Evolutionary conservation across 2,113 vertebrate species (phyloP), one percentile per base, ranked within the genome.

Genomic region (Phasianus colchicus): DNA sequence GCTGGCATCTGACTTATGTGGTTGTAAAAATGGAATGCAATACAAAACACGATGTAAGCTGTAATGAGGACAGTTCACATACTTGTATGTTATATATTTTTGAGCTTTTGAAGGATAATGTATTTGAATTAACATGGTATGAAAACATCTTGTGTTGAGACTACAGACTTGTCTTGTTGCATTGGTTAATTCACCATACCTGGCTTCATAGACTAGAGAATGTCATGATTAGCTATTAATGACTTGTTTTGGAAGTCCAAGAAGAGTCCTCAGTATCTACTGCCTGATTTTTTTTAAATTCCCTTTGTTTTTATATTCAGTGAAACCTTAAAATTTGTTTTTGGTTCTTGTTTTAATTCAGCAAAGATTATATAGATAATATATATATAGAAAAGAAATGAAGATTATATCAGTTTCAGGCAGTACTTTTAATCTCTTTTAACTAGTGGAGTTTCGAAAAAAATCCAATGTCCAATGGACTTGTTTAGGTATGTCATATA

Each of bases 11-110:
- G 88, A 38, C 34, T 81, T 90, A 73, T 45, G 86, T 82, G 13
- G 22, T 91, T 81, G 71, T 91, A 92, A 75, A 96, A 94, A 36
- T 85, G 16, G 36, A 22, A 24, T 70, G n/a, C 9, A 76, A 61
- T 67, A 48, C 36, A 40, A 63, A 63, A 17, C 4, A n/a, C 11
- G 54, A 48, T 36, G 25, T 77, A 21, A 45, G 22, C 13, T 48
- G 29, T 9, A 64, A 25, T 20, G 15, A 21, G 50, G 27, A 11
- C 45, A 50, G 27, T 38, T 77, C 14, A 10, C 45, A 32, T 38
- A 12, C 34, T 64, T 30, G 34, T 30, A 32, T 25, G 20, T 40
- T 50, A 38, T 40, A 13, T 16, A 52, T 25, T n/a, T 71, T 82
- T 58, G 6, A 79, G 10, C 32, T 14, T 57, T 93, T 70, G 83